These are phyloP conservation scores for Glareola pratincola DNA, from an alignment of 2,113 vertebrate species.

Conservation along the genomic window DNA sequence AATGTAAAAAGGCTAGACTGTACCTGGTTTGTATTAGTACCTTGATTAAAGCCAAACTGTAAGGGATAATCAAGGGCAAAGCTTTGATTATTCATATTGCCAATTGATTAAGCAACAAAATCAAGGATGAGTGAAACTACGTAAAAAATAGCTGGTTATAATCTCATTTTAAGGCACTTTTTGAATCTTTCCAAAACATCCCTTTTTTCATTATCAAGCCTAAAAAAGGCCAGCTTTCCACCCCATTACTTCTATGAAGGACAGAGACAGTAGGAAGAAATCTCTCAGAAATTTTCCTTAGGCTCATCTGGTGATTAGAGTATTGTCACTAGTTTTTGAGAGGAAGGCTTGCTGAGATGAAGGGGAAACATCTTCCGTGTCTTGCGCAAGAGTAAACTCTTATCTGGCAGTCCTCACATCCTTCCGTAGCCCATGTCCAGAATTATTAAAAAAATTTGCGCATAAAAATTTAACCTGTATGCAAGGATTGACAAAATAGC, in stretches of 20 bases:
- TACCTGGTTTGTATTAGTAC: neutral
- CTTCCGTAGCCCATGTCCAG: neutral
- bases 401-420: neutral
- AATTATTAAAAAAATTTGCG: neutral
- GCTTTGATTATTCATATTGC: conserved; percentile 14
- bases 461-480: neutral
- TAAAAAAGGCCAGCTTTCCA: neutral
- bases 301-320: neutral
- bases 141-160: neutral
- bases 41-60: conserved; percentile 27
- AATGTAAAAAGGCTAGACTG: neutral
- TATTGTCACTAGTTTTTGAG: neutral
- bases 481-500: neutral
- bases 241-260: neutral
- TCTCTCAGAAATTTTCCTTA: neutral
- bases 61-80: conserved; percentile 22
- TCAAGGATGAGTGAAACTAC: neutral
- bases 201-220: neutral
- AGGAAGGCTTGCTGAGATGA: neutral
- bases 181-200: neutral
- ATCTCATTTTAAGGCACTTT: neutral
- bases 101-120: conserved; percentile 22
- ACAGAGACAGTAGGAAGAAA: neutral
- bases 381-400: neutral
- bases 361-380: neutral